These are phyloP conservation scores for Ceratina australensis DNA, from an alignment of 1,140 invertebrate species.

Conservation along the genomic window DNA sequence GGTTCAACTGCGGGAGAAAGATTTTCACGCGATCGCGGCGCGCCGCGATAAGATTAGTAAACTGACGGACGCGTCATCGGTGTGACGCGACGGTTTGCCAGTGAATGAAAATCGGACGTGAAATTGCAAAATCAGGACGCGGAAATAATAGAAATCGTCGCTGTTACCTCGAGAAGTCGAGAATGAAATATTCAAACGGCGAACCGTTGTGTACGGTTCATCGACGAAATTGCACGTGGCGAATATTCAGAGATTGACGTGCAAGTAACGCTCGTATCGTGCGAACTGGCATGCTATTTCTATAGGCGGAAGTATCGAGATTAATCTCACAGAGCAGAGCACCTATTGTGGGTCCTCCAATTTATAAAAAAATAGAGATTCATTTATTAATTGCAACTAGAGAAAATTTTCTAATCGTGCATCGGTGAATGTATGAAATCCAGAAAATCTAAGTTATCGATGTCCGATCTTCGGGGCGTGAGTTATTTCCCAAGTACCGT, in stretches of 20 bases:
- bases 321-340: background rate
- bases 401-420: too few species aligned
- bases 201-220: slow-evolving; percentile 5
- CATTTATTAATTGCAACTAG: too few species aligned
- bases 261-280: slow-evolving; percentile 32
- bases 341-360: too few species aligned
- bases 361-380: too few species aligned
- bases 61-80: too few species aligned
- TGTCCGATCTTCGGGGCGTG: background rate
- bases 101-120: slow-evolving; percentile 5
- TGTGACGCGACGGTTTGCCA: background rate
- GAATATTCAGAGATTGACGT: background rate
- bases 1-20: background rate
- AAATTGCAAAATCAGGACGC: slow-evolving; percentile 43
- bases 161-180: background rate
- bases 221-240: slow-evolving; percentile 25
- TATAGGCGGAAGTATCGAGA: background rate
- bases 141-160: slow-evolving; percentile 34
- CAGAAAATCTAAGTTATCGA: background rate
- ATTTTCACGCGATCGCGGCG: background rate
- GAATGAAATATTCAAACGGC: slow-evolving; percentile 46
- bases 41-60: background rate
- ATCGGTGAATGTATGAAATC: too few species aligned
- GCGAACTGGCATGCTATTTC: slow-evolving; percentile 20
- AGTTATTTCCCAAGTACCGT: background rate